Evolutionary conservation across 2,113 vertebrate genomes (phyloP).

Genomic region (Chaetodon trifascialis): DNA sequence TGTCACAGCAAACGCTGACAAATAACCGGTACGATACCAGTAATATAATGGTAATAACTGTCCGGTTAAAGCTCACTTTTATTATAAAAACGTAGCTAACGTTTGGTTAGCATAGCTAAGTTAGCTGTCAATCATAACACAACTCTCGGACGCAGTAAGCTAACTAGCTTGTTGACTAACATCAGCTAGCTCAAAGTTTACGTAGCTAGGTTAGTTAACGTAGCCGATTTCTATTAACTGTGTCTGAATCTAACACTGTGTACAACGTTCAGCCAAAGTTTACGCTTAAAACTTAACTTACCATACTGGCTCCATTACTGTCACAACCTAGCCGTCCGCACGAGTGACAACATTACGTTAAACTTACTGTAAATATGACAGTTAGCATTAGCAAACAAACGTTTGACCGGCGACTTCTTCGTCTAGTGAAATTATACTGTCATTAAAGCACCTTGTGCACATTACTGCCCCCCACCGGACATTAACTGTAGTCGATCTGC

Average conservation of each 20-base stretch:
- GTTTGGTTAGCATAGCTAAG: neutral
- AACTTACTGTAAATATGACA: neutral
- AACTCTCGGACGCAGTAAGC: neutral
- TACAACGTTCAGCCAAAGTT: neutral
- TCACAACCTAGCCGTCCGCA: neutral
- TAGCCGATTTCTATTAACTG: neutral
- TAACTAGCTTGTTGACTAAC: constrained; percentile 13
- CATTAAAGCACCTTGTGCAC: neutral
- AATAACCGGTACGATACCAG: neutral
- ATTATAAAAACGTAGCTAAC: neutral
- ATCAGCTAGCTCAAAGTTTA: constrained; percentile 1
- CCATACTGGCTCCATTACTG: constrained; percentile 78
- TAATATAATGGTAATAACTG: neutral
- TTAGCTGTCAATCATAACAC: neutral
- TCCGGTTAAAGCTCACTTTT: neutral
- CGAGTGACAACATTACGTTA: neutral
- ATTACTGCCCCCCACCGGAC: constrained; percentile 59
- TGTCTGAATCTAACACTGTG: neutral
- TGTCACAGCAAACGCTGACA: neutral
- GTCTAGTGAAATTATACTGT: neutral
- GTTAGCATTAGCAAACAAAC: constrained; percentile 12
- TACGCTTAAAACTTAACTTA: constrained; percentile 36
- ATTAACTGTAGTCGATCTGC: neutral
- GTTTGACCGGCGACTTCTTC: constrained; percentile 42
- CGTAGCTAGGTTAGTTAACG: neutral